Base-by-base conservation (phyloP, 2,888 invertebrate species). In the Drosophila mimetica region DNA sequence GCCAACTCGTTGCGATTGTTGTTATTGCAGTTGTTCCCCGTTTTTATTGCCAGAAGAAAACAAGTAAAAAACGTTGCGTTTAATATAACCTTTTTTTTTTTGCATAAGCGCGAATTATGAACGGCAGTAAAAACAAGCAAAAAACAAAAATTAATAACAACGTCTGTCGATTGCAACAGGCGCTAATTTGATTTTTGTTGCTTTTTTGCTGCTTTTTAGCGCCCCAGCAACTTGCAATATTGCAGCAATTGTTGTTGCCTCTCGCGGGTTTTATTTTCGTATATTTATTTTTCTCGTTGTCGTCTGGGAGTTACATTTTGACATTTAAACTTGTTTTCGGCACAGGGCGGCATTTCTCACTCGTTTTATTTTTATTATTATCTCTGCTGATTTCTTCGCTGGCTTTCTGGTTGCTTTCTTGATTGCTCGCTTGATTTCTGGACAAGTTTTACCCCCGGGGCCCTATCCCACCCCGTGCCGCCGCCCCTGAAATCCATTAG, bases 321-420 rank as follows among this genome's bases (percentile, higher is more conserved):
- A 88, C 81, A 81, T 82, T 82, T 79, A 82, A 82, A 88, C 88
- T 83, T 82, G 81, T 81, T 87, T 80, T 81, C 79, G 88, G 86
- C 80, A 80, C 86, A 86, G 86, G 79, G 73, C 74, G 60, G 73
- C 73, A 73, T 78, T 73, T 82, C 79, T 61, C 61, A 72, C 46
- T 52, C 48, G 60, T 50, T 51, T 60, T 46, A 42, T 63, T 46
- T 58, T 44, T 82, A 79, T 87, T 82, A 79, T 87, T 71, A 71
- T 73, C 74, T 85, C 67, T 78, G 70, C 74, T 81, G 86, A 78
- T 81, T 87, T 75, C 71, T 81, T 71, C 75, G 71, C 55, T 75
- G 54, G 74, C 77, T 78, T 81, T 77, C 66, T 61, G 36, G 46
- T 34, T 41, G 36, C 54, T 53, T 47, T 58, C 47, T 66, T 66